These are phyloP conservation scores for Cairina moschata DNA, from an alignment of 2,113 vertebrate species.

Conservation along the genomic window DNA sequence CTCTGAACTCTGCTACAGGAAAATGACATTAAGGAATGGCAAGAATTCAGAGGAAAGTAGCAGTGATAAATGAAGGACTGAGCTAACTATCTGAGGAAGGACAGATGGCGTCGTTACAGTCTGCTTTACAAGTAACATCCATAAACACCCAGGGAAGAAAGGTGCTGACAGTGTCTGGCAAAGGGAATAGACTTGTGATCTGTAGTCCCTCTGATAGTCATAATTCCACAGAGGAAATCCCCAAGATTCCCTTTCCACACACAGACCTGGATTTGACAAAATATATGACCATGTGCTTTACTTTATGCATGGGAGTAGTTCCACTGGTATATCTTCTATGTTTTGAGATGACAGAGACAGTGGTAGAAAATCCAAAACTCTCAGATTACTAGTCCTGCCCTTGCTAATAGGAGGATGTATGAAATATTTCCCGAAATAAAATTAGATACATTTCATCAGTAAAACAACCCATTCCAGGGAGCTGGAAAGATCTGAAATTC, in stretches of 20 bases:
- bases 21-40: background rate
- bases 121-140: slow-evolving; percentile 23
- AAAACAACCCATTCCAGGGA: background rate
- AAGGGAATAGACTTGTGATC: slow-evolving; percentile 25
- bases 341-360: background rate
- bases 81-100: background rate
- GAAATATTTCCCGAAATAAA: background rate
- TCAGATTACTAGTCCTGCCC: background rate
- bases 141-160: slow-evolving; percentile 48
- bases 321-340: background rate
- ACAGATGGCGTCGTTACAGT: slow-evolving; percentile 13
- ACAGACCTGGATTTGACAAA: background rate
- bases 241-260: background rate
- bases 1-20: background rate
- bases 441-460: background rate
- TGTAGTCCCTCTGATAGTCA: background rate
- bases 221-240: slow-evolving; percentile 14
- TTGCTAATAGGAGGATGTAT: background rate
- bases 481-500: background rate
- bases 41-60: background rate
- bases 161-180: slow-evolving; percentile 53
- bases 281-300: background rate
- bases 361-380: background rate
- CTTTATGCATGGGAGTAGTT: background rate
- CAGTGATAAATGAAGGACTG: background rate